A percentile compares a stretch with the other conserved stretches of the same genome.
phyloP scores from a whole-genome alignment of 2,797 vertebrate species.

The Gouania willdenowi region DNA sequence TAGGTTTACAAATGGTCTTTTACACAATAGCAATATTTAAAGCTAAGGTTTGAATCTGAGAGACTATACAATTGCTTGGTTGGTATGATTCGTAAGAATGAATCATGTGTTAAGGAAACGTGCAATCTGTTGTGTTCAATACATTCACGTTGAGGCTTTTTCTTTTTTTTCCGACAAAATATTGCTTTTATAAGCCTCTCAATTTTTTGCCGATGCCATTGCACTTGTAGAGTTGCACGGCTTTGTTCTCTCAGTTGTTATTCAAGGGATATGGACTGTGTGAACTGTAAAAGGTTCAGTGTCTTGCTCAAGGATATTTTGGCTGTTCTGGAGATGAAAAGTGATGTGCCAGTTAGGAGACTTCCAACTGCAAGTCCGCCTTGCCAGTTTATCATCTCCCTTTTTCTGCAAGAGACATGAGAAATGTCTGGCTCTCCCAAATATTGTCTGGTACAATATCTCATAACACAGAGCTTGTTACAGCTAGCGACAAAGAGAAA shows the following conservation, averaged over 20 bases:
- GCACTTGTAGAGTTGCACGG: constrained; percentile 1
- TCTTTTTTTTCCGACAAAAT: not conserved
- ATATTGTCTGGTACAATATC: too few species aligned
- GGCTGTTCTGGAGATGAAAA: constrained; percentile 36
- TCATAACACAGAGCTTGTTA: too few species aligned
- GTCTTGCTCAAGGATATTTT: constrained; percentile 48
- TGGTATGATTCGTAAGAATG: not conserved
- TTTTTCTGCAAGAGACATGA: constrained; percentile 4
- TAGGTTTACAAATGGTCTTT: constrained; percentile 16
- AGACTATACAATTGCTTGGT: not conserved
- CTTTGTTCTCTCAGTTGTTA: constrained; percentile 27
- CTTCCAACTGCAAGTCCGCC: constrained; percentile 10
- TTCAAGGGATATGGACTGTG: constrained; percentile 23
- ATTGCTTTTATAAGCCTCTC: not conserved
- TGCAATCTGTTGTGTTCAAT: not conserved
- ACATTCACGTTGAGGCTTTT: not conserved
- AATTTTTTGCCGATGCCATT: constrained; percentile 3
- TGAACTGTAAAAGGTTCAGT: constrained; percentile 21
- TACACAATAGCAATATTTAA: constrained; percentile 14
- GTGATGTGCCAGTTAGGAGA: constrained; percentile 24
- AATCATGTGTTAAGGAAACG: not conserved
- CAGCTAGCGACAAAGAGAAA: too few species aligned
- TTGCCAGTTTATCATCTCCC: constrained; percentile 12
- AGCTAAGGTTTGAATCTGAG: constrained; percentile 5
- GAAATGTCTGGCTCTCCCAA: too few species aligned